Percentiles rank a stretch among this genome's conserved stretches.
phyloP scores from a whole-genome alignment of 2,113 vertebrate species.

The Bos javanicus region DNA sequence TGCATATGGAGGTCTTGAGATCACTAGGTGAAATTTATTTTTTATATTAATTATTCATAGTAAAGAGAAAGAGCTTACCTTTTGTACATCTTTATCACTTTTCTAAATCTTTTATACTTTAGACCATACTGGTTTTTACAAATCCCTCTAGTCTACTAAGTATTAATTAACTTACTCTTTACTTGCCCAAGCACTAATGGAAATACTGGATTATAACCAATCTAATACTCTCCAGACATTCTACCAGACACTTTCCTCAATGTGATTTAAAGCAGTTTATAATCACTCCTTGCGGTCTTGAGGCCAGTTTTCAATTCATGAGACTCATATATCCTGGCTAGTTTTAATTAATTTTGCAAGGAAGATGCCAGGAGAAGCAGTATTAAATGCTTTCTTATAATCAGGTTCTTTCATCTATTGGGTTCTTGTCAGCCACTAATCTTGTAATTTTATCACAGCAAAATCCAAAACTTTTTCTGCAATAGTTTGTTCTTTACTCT shows the following conservation, averaged over 20 bases:
- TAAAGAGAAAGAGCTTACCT: neutral
- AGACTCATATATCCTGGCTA: constrained; percentile 72
- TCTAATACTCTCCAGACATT: constrained; percentile 57
- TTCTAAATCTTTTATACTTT: constrained; percentile 20
- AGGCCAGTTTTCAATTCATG: constrained; percentile 73
- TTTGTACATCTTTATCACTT: neutral
- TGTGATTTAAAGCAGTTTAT: constrained; percentile 74
- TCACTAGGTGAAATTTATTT: constrained; percentile 19
- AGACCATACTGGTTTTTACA: constrained; percentile 46
- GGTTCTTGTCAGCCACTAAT: constrained; percentile 68
- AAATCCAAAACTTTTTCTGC: constrained; percentile 45
- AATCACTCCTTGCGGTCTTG: constrained; percentile 70
- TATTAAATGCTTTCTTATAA: constrained; percentile 73
- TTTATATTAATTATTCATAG: constrained; percentile 24
- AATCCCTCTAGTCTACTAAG: constrained; percentile 34
- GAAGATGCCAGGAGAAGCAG: constrained; percentile 70
- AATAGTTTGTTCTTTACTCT: constrained; percentile 13
- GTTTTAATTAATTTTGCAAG: constrained; percentile 79
- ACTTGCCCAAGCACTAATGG: constrained; percentile 49
- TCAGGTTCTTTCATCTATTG: constrained; percentile 66
- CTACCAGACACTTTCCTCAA: constrained; percentile 55
- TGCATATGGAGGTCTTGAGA: neutral
- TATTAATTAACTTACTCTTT: constrained; percentile 70
- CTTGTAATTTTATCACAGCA: constrained; percentile 63
- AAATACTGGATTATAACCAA: constrained; percentile 63